Conservation (phyloP, 1,140 invertebrate species). For the Condylostylus longicornis region DNA sequence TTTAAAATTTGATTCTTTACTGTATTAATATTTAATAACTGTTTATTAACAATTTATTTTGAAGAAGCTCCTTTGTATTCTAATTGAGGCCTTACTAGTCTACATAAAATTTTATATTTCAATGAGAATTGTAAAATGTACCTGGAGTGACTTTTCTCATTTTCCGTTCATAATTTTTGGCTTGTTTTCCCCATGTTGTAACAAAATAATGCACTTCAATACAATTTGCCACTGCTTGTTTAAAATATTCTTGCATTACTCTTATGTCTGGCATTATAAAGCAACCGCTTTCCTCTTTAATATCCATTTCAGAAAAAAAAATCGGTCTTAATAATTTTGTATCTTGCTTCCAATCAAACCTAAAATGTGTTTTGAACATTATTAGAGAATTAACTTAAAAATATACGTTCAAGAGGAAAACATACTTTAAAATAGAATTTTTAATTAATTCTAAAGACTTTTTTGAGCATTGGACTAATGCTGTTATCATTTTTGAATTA, state of each 20-base stretch:
- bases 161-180: too few species aligned
- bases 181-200: slow-evolving; percentile 19
- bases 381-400: not conserved
- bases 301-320: slow-evolving; percentile 17
- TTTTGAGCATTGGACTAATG: slow-evolving; percentile 51
- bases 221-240: slow-evolving; percentile 16
- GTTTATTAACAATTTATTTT: too few species aligned
- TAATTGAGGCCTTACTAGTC: too few species aligned
- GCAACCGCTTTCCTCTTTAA: slow-evolving; percentile 15
- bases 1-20: too few species aligned
- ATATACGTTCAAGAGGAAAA: not conserved
- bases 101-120: too few species aligned
- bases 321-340: slow-evolving; percentile 35
- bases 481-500: slow-evolving; percentile 50
- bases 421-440: slow-evolving; percentile 35
- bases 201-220: slow-evolving; percentile 22
- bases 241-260: slow-evolving; percentile 19
- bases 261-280: slow-evolving; percentile 17
- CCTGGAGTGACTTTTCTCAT: too few species aligned
- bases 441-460: slow-evolving; percentile 50
- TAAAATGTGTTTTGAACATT: slow-evolving; percentile 39
- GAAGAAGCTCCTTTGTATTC: too few species aligned
- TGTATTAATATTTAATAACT: too few species aligned
- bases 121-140: too few species aligned
- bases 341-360: slow-evolving; percentile 45